Evolutionary conservation across 2,113 vertebrate genomes (phyloP), one percentile per base, ranked within the genome.

Genomic region (Procavia capensis): DNA sequence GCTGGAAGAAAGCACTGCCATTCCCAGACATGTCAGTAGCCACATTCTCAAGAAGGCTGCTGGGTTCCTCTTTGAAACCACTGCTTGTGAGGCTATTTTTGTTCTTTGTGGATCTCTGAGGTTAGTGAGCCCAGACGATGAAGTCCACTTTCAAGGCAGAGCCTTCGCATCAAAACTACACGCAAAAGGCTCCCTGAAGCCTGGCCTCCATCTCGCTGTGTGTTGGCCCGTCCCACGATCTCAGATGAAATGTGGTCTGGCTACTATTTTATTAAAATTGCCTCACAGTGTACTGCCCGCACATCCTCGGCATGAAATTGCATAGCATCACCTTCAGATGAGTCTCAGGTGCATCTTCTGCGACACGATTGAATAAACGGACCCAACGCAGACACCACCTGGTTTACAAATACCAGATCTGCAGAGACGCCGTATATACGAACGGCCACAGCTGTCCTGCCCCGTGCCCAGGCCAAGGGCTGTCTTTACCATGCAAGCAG

Each of bases 191-290:
- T 94, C 95, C 86, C 76, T 88, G 63, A 94, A 94, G 72, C 45
- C 64, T 85, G 50, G 59, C 81, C 81, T 96, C 95, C 75, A 83
- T 66, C 66, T 87, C 59, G 74, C 86, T 90, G 61, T 96, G 75
- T 79, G 90, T 74, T 90, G 81, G 66, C 74, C 95, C 75, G 93
- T 92, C 79, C 86, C 50, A 29, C 50, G 24, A 91, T 94, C 91
- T 95, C 90, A 97, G 96, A 89, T 39, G 89, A 93, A 96, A 93
- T 22, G 34, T 78, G 86, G 45, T 85, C 91, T 82, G 74, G 96
- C 95, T 97, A 88, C 87, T 72, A 86, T 94, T 79, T 96, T 86
- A 94, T 72, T 85, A 70, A 59, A 86, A 89, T 93, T 93, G 29
- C 24, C 81, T 94, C 89, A 70, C 27, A 43, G 74, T 68, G 27